phyloP scores from a whole-genome alignment of 1,140 invertebrate species.

The Steinernema feltiae region DNA sequence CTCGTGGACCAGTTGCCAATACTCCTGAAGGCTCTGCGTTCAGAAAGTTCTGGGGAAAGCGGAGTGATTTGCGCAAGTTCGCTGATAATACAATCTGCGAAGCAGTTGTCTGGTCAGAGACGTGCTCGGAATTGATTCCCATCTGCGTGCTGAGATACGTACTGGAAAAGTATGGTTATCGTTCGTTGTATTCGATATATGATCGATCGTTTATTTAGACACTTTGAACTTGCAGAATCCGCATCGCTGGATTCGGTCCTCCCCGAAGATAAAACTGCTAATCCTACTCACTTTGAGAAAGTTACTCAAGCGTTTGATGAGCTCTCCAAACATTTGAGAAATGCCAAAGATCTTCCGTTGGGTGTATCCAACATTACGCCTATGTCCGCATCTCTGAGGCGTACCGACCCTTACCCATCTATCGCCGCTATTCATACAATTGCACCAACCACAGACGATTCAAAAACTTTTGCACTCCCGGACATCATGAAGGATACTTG shows the following conservation, averaged over 20 bases:
- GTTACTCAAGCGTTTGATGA: background rate
- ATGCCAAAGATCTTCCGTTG: background rate
- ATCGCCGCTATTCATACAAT: background rate
- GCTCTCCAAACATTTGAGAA: constrained; percentile 1
- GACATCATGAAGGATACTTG: background rate
- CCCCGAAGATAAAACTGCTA: background rate
- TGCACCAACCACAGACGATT: background rate
- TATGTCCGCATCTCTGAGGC: background rate
- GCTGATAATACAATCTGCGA: constrained; percentile 5
- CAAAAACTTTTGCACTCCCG: background rate
- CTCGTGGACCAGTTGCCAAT: background rate
- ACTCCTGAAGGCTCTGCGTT: background rate
- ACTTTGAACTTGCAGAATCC: background rate
- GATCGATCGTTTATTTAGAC: background rate
- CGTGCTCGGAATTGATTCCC: background rate
- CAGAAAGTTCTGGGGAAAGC: background rate
- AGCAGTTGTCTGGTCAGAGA: background rate
- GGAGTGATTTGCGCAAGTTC: background rate
- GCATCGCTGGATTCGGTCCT: background rate
- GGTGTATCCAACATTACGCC: background rate
- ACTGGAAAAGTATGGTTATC: background rate
- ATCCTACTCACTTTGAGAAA: background rate
- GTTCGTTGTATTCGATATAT: background rate
- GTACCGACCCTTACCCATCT: background rate
- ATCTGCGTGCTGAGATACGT: background rate